Evolutionary conservation across 2,888 invertebrate genomes (phyloP), one percentile per base, ranked within the genome.

Genomic region (Anthophora plumipes): DNA sequence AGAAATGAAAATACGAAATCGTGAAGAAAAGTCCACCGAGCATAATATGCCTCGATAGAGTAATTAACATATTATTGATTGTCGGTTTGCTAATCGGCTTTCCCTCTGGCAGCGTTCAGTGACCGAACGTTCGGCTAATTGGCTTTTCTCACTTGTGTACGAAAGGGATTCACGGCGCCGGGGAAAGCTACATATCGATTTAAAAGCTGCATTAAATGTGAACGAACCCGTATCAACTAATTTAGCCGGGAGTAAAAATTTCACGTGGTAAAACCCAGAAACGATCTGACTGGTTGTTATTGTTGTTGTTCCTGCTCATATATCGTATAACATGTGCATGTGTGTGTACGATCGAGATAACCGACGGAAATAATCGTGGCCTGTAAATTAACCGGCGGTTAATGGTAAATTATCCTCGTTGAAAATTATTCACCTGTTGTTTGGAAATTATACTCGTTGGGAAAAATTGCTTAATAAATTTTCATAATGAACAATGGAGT

Each of bases 51-150:
- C 61, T n/a, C 39, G 39, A n/a, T 8, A 31, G 25, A 17, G 77
- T 70, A 70, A 59, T 66, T 70, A 80, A 78, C 70, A 60, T 76
- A 68, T 63, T 79, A 79, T 66, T 25, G 80, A 57, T 66, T 80
- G 75, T 52, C 64, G 55, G 57, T 74, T 55, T 67, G 12, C 80
- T 80, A 80, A 68, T 71, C 60, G 66, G 78, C 68, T 78, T 78
- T 46, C 37, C 68, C 31, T 43, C 4, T 17, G 78, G 67, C 55
- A 54, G 68, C 64, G 78, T 79, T 69, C 77, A 70, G 12, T 77
- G 69, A 64, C 78, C 78, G 77, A 79, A 70, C 69, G 52, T 31
- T 39, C n/a, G 59, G 46, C 64, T 79, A 79, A 79, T 79, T 79
- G 78, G 78, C 69, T 79, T 77, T 66, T 77, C 78, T 70, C 69